These are phyloP conservation scores for Leucoptera coffeella DNA, from an alignment of 2,888 invertebrate genomes.

Conservation along the genomic window DNA sequence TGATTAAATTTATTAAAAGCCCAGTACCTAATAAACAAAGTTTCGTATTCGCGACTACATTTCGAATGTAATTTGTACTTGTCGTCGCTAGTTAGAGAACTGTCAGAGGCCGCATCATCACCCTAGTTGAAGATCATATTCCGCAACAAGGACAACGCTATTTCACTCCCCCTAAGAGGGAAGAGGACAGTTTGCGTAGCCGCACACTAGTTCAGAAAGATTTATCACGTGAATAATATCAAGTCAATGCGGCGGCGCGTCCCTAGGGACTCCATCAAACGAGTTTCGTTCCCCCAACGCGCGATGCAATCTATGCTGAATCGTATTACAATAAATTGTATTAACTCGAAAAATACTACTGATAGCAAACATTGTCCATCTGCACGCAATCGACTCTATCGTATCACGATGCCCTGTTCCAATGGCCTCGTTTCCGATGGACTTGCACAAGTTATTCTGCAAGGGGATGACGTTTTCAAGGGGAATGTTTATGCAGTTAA, in stretches of 20 bases:
- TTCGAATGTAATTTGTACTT: conserved; percentile 15
- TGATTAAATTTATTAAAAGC: no score
- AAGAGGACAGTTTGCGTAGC: conserved; percentile 25
- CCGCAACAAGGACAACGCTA: conserved; percentile 24
- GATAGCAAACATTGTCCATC: conserved; percentile 52
- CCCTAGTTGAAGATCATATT: conserved; percentile 33
- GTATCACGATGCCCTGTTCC: no score
- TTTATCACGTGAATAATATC: conserved; percentile 52
- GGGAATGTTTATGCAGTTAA: no score
- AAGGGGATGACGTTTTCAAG: no score
- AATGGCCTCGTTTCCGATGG: no score
- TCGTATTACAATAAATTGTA: conserved; percentile 55
- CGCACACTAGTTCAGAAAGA: conserved; percentile 20
- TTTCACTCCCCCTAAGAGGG: no score
- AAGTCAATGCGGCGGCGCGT: conserved; percentile 34
- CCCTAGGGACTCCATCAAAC: conserved; percentile 49
- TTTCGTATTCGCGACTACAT: no score
- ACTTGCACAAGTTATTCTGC: no score
- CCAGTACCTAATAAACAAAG: no score
- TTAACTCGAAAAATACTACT: conserved; percentile 51
- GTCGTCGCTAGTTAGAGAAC: conserved; percentile 12
- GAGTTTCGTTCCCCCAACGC: conserved; percentile 46
- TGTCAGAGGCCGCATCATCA: conserved; percentile 20
- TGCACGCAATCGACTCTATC: conserved; percentile 38
- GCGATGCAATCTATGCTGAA: conserved; percentile 54